Conservation (phyloP, 2,888 invertebrate genomes). For the Agrotis ipsilon region DNA sequence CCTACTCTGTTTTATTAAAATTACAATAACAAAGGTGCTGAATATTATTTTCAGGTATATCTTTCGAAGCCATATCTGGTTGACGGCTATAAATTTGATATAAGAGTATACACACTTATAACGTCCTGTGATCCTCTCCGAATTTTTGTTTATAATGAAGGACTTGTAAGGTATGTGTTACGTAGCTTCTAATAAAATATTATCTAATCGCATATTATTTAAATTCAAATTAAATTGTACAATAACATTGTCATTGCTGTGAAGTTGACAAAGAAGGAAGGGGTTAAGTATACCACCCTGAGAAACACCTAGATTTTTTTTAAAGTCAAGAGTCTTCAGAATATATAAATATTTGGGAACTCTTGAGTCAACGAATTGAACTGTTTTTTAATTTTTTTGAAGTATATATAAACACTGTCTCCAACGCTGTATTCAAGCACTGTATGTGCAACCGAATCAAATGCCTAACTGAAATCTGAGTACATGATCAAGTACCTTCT, state of each 20-base stretch:
- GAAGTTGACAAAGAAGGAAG: neutral
- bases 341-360: neutral
- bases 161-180: constrained; percentile 93
- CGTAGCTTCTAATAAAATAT: neutral
- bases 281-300: neutral
- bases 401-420: neutral
- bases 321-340: too few species aligned
- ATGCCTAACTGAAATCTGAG: neutral
- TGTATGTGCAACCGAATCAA: constrained; percentile 14
- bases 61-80: constrained; percentile 95
- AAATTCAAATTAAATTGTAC: too few species aligned
- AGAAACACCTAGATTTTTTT: neutral
- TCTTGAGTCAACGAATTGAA: neutral
- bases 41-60: constrained; percentile 82
- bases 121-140: constrained; percentile 97
- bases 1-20: too few species aligned
- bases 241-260: neutral
- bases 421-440: neutral
- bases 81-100: constrained; percentile 98
- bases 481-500: neutral
- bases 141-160: constrained; percentile 97
- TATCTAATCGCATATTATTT: neutral
- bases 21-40: neutral
- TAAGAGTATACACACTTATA: constrained; percentile 96
- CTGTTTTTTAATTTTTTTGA: neutral